These are phyloP conservation scores for Clitarchus hookeri DNA, from an alignment of 2,888 invertebrate genomes.

Conservation along the genomic window DNA sequence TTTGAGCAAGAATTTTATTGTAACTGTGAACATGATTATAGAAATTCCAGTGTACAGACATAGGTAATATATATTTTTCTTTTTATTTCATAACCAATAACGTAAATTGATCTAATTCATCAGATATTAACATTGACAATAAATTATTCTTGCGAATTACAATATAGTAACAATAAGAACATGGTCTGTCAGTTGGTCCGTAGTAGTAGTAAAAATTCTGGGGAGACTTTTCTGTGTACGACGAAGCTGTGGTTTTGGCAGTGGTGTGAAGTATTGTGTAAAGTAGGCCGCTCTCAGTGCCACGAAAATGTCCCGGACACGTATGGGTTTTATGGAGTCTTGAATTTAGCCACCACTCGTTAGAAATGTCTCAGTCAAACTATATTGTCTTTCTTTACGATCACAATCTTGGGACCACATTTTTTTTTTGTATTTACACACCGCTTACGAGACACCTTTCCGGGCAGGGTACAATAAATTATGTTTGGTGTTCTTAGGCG, in stretches of 20 bases:
- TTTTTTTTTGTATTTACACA: not conserved
- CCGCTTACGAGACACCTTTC: not conserved
- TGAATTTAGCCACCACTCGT: not conserved
- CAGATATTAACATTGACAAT: not conserved
- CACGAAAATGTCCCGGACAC: not conserved
- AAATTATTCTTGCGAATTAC: not conserved
- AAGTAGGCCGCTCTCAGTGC: not conserved
- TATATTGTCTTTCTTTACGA: not conserved
- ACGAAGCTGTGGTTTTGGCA: not conserved
- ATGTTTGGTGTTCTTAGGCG: not conserved
- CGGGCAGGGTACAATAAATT: not conserved
- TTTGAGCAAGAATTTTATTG: constrained; percentile 14
- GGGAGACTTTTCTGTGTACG: not conserved
- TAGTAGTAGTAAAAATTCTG: not conserved
- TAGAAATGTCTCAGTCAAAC: not conserved
- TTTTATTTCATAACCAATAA: not conserved
- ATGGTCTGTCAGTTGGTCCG: not conserved
- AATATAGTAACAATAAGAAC: not conserved
- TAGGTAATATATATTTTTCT: not conserved
- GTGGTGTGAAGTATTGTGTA: not conserved
- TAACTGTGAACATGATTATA: not conserved
- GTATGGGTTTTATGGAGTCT: not conserved
- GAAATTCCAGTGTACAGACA: not conserved
- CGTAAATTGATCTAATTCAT: not conserved
- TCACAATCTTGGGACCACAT: too few relatives aligned